Evolutionary conservation across 2,888 invertebrate species (phyloP), one percentile per base, ranked within the genome.

Genomic region (Rutpela maculata): DNA sequence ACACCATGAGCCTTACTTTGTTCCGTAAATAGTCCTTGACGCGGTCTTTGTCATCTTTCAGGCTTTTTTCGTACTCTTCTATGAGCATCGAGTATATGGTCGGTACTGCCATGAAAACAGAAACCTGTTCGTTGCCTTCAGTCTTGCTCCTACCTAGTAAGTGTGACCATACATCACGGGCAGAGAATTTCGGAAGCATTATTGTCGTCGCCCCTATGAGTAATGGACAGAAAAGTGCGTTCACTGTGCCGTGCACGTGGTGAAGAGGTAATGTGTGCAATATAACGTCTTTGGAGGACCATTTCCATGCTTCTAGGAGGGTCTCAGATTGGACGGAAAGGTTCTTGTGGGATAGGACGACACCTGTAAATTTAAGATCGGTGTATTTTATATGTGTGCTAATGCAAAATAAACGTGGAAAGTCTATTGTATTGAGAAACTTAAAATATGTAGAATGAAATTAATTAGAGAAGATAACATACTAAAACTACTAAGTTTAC

Each of bases 91-190:
- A 92, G 88, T 97, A 98, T 87, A 97, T 95, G 0, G 97, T 96
- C 0, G 98, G 97, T 56, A 97, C 97, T n/a, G 95, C 98, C 93
- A 97, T 96, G 87, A 96, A 95, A 72, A 95, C 91, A 60, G 94
- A 95, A n/a, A 95, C 92, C 57, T 93, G 91, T 15, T 92, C 91
- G 0, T 92, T 90, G 12, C 84, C 79, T 15, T 31, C 6, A 75
- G 85, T 84, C 31, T 92, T 90, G 82, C 94, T 93, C 77, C 94
- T 92, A 43, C 94, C 94, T 9, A 96, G 90, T 17, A 96, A 90
- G 5, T 93, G 91, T 0, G 93, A 91, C 96, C 96, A 96, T 0
- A 96, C 95, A 80, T 91, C 89, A 66, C 91, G 90, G 1, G 93
- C 90, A 83, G 94, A 92, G 89, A 95, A 95, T 83, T 93, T 92